phyloP scores from a whole-genome alignment of 2,888 invertebrate genomes.

The Acholoe squamosa region DNA sequence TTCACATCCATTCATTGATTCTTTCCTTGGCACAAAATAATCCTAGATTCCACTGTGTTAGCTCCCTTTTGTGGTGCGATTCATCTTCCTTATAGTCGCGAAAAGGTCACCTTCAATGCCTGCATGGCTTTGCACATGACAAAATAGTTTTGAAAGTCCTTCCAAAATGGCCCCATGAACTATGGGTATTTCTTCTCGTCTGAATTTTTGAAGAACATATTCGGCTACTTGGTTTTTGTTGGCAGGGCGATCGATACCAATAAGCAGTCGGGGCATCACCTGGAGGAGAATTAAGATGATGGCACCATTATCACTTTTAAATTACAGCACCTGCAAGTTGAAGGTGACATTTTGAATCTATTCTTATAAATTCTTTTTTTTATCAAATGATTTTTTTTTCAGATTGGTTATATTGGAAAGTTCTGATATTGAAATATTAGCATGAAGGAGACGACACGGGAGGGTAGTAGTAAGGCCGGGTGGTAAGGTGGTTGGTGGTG shows the following conservation, averaged over 20 bases:
- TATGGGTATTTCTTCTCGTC: constrained; percentile 36
- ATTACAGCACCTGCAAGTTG: background rate
- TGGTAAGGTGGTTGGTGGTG: too few species aligned
- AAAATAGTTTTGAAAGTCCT: background rate
- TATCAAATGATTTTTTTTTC: background rate
- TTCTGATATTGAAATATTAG: too few species aligned
- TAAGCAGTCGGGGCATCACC: constrained; percentile 72
- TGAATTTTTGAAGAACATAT: constrained; percentile 73
- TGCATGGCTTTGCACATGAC: constrained; percentile 28
- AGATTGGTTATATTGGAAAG: too few species aligned
- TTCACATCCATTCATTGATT: too few species aligned
- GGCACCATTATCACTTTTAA: background rate
- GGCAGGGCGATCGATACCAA: constrained; percentile 76
- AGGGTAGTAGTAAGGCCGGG: too few species aligned
- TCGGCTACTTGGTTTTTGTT: constrained; percentile 69
- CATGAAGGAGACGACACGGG: too few species aligned
- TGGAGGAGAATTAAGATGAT: constrained; percentile 60
- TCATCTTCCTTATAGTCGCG: too few species aligned
- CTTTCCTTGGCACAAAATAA: too few species aligned
- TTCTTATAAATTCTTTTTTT: background rate
- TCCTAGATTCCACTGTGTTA: too few species aligned
- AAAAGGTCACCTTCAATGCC: background rate
- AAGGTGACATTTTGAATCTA: background rate
- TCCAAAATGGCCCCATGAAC: background rate
- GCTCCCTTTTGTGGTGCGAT: too few species aligned